Conservation (phyloP, 1,140 invertebrate genomes). For the Phthorimaea operculella region DNA sequence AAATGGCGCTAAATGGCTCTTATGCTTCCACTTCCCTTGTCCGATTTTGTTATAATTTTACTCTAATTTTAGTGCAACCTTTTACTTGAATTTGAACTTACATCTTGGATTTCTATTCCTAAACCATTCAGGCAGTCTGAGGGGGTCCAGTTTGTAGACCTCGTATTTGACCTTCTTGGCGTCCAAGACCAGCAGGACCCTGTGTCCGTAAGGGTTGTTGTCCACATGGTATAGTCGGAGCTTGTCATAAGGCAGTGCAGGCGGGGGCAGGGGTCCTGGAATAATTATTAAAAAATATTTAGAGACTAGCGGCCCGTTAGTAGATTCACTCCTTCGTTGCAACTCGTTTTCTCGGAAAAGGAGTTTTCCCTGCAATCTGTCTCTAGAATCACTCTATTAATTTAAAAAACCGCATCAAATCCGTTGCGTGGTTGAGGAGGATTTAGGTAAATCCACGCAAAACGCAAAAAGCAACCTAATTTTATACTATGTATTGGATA, state of each 20-base stretch:
- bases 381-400: too few species aligned
- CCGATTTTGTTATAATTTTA: too few species aligned
- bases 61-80: too few species aligned
- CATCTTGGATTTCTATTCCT: constrained; percentile 44
- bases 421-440: too few species aligned
- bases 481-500: too few species aligned
- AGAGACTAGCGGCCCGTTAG: too few species aligned
- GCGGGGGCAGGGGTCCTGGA: constrained; percentile 73
- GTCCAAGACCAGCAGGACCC: constrained; percentile 82
- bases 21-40: too few species aligned
- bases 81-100: constrained; percentile 28
- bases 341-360: constrained; percentile 7
- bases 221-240: constrained; percentile 88
- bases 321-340: not conserved
- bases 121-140: constrained; percentile 52
- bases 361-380: constrained; percentile 3
- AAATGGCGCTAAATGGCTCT: too few species aligned
- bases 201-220: constrained; percentile 90
- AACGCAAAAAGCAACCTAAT: too few species aligned
- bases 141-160: constrained; percentile 44
- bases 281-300: too few species aligned
- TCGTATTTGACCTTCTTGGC: constrained; percentile 82
- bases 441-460: too few species aligned
- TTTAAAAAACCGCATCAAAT: too few species aligned
- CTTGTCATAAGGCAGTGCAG: constrained; percentile 69